Conservation (phyloP, 2,113 vertebrate species). For the Notarius lentiginosus region DNA sequence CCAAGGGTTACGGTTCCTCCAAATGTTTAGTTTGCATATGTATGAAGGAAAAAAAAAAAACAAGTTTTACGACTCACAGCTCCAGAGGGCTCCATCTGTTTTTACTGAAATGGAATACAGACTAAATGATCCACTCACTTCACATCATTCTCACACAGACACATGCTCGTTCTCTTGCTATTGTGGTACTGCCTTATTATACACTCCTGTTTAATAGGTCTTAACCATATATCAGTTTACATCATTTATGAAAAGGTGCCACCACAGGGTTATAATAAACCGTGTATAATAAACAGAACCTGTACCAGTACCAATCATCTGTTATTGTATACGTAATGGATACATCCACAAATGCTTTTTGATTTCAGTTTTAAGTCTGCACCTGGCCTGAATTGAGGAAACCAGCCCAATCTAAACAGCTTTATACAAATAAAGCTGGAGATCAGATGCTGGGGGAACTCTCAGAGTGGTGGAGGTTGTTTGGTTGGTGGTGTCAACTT, state of each 20-base stretch:
- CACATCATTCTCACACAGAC: conserved; percentile 38
- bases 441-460: background rate
- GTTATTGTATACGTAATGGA: background rate
- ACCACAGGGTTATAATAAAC: background rate
- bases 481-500: background rate
- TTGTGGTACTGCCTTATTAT: conserved; percentile 18
- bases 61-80: conserved; percentile 41
- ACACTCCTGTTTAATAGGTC: background rate
- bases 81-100: conserved; percentile 51
- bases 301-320: background rate
- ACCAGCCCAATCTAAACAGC: background rate
- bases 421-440: background rate
- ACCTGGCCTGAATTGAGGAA: background rate
- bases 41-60: conserved; percentile 44
- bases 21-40: conserved; percentile 51
- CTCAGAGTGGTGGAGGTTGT: background rate
- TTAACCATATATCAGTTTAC: background rate
- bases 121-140: conserved; percentile 39
- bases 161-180: conserved; percentile 9
- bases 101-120: conserved; percentile 55
- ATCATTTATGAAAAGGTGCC: background rate
- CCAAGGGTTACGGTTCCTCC: conserved; percentile 17
- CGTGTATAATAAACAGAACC: background rate
- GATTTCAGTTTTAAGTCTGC: background rate
- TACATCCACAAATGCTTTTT: background rate